Conservation (phyloP, 2,888 invertebrate genomes). For the Sturmia bella region DNA sequence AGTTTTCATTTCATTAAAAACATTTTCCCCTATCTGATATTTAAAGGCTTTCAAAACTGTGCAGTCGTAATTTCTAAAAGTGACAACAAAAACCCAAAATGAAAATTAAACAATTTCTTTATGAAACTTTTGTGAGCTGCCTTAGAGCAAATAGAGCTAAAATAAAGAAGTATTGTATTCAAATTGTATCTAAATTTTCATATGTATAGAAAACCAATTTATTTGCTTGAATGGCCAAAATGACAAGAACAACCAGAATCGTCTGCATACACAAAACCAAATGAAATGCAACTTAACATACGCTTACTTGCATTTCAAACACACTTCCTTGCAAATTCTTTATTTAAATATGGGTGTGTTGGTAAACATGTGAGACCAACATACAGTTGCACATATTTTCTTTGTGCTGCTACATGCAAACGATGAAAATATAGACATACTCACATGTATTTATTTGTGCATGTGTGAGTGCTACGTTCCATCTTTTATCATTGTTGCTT, state of each 20-base stretch:
- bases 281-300: conserved; percentile 20
- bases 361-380: neutral
- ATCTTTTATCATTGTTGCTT: conserved; percentile 30
- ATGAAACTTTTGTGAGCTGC: neutral
- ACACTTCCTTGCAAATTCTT: conserved; percentile 8
- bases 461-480: neutral
- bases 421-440: neutral
- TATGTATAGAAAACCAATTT: conserved; percentile 44
- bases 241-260: neutral
- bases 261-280: neutral
- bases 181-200: conserved; percentile 13
- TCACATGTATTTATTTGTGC: too few relatives aligned
- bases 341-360: conserved; percentile 15
- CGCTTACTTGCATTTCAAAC: conserved; percentile 11
- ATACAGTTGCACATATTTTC: neutral
- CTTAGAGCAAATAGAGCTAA: neutral
- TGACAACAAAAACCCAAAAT: neutral
- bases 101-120: conserved; percentile 21
- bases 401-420: conserved; percentile 5
- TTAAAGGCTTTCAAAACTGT: neutral
- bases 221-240: conserved; percentile 28
- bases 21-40: neutral
- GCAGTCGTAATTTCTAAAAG: too few relatives aligned
- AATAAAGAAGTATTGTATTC: neutral
- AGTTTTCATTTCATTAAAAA: neutral